These are phyloP conservation scores for Pao palembangensis DNA, from an alignment of 2,113 vertebrate species.

Conservation along the genomic window DNA sequence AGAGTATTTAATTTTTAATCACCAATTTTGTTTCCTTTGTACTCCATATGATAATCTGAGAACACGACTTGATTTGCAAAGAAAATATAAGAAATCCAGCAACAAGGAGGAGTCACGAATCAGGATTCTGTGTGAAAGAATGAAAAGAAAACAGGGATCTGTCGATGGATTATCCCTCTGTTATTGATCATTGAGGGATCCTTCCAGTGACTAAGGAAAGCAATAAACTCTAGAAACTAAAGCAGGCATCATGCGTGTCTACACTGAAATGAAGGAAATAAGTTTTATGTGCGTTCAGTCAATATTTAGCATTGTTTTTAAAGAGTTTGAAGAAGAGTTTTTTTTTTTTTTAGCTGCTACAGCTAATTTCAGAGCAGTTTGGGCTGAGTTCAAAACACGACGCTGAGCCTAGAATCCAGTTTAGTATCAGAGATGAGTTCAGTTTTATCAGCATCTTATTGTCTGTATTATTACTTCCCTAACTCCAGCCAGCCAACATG, in stretches of 20 bases:
- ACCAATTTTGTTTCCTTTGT: constrained; percentile 78
- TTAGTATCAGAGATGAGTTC: too few relatives aligned
- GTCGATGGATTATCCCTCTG: constrained; percentile 60
- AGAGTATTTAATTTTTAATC: constrained; percentile 81
- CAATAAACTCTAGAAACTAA: constrained; percentile 11
- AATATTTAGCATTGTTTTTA: too few relatives aligned
- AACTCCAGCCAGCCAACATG: constrained; percentile 1
- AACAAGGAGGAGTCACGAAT: constrained; percentile 30
- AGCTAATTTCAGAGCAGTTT: too few relatives aligned
- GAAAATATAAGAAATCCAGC: constrained; percentile 59
- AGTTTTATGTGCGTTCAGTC: too few relatives aligned
- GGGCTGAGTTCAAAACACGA: too few relatives aligned
- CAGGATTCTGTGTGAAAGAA: constrained; percentile 30
- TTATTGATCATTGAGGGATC: constrained; percentile 54
- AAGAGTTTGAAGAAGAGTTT: too few relatives aligned
- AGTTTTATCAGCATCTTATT: too few relatives aligned
- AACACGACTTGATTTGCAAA: constrained; percentile 69
- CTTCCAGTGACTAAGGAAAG: constrained; percentile 35
- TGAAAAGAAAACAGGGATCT: constrained; percentile 64
- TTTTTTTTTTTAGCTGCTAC: too few relatives aligned
- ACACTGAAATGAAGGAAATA: too few relatives aligned
- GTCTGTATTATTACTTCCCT: too few relatives aligned
- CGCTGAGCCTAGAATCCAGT: too few relatives aligned
- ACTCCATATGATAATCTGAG: constrained; percentile 72
- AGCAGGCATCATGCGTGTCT: constrained; percentile 1